Base-by-base conservation (phyloP, 2,113 vertebrate species). In the Physeter macrocephalus region DNA sequence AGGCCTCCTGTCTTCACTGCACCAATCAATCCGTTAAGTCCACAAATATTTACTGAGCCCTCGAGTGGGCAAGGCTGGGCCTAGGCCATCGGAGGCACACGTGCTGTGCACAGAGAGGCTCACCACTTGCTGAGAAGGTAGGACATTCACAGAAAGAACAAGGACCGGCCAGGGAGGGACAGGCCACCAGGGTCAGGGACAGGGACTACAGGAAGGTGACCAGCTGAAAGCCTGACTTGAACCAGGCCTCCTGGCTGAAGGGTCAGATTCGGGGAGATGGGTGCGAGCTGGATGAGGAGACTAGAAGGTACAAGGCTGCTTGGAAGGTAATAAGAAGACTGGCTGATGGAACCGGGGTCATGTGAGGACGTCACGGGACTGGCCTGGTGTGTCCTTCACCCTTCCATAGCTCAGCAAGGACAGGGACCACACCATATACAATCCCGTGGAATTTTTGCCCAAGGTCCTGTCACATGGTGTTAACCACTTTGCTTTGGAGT, bases 41-140 rank as follows among this genome's bases (percentile, higher is more conserved):
- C 77, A 88, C 97, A 97, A 90, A 96, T 97, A 97, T 97, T 97
- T 97, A 90, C 96, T 46, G 81, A 97, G 75, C 36, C n/a, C 64
- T 84, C 0, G 0, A 34, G 31, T 0, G 0, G 75, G 88, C 87
- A 77, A 88, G 72, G 41, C 88, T 77, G 46, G 67, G 90, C 41
- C 94, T 61, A 90, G 94, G 94, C 96, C 88, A 52, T 57, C 7
- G 4, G 67, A 94, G 59, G 81, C 81, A 27, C 17, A 2, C 1
- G 5, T 29, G 64, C 61, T 71, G 20, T 72, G 64, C 36, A 34
- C 1, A 3, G 64, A 78, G 62, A 86, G 78, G 66, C 72, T 93
- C 46, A 18, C 57, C 46, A 49, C 75, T 85, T 81, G 39, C 93
- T 7, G 62, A 80, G 46, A 85, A 72, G n/a, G n/a, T 59, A 72